These are phyloP conservation scores for Drosophila nr. perissopoda DNA, from an alignment of 2,888 invertebrate genomes.

Conservation along the genomic window DNA sequence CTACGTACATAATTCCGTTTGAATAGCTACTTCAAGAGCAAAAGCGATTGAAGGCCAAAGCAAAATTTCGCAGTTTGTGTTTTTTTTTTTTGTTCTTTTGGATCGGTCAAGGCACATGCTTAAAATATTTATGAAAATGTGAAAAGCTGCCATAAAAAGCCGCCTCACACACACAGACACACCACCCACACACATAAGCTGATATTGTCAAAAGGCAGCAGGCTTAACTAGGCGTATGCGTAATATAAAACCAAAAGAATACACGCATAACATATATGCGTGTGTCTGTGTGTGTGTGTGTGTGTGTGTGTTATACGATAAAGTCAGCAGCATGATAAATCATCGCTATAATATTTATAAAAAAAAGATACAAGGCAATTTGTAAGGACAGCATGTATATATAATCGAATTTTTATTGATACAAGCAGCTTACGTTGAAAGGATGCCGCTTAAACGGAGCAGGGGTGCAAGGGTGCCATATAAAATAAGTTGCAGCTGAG, in stretches of 20 bases:
- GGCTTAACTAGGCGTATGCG: slow-evolving; percentile 74
- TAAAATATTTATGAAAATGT: slow-evolving; percentile 80
- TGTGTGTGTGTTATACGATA: slow-evolving; percentile 61
- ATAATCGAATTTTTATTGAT: slow-evolving; percentile 85
- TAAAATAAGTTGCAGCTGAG: slow-evolving; percentile 26
- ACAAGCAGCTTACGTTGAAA: slow-evolving; percentile 84
- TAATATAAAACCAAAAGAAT: slow-evolving; percentile 45
- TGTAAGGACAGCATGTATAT: slow-evolving; percentile 41
- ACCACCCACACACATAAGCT: slow-evolving; percentile 52
- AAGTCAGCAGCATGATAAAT: slow-evolving; percentile 80
- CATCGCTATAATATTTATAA: slow-evolving; percentile 69
- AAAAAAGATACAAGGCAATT: slow-evolving; percentile 36
- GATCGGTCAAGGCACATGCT: slow-evolving; percentile 58
- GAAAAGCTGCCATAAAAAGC: slow-evolving; percentile 42
- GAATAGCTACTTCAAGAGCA: slow-evolving; percentile 78
- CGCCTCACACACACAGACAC: slow-evolving; percentile 3
- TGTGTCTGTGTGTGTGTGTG: not conserved
- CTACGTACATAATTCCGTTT: slow-evolving; percentile 32
- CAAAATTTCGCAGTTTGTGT: slow-evolving; percentile 15
- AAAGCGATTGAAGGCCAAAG: slow-evolving; percentile 43
- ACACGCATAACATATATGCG: not conserved
- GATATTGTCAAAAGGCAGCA: slow-evolving; percentile 58
- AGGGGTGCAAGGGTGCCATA: not conserved
- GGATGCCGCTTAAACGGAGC: slow-evolving; percentile 53
- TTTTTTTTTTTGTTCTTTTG: slow-evolving; percentile 1